Evolutionary conservation across 2,888 invertebrate species (phyloP), one percentile per base, ranked within the genome.

Genomic region (Nezara viridula): DNA sequence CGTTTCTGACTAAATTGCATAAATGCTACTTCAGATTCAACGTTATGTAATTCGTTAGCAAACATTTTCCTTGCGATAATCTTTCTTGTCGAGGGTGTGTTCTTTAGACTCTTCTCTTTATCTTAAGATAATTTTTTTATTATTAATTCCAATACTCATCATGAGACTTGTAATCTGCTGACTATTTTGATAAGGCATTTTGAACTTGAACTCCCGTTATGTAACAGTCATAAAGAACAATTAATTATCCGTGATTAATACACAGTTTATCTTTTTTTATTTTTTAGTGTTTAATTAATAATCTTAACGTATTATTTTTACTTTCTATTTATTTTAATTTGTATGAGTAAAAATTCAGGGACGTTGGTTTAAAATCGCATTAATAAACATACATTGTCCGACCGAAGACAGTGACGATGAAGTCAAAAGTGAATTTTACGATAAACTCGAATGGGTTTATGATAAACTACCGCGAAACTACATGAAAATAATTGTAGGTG

Each of bases 141-240:
- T 77, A 77, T 24, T 3, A 24, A 81, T 47, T 81, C 27, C 24
- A 37, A 19, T 81, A 77, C 24, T 24, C 3, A 40, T 44, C 77
- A 40, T 77, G 0, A 77, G 77, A 7, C 9, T 5, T 24, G 24
- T 47, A 81, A 81, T 81, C 81, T 81, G 14, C 44, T 44, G 47
- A 44, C 14, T 44, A 4, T n/a, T 44, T 44, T 24, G 81, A 81
- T 81, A 81, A 81, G 81, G 44, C 5, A 14, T 12, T 37, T 44
- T 81, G 81, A 81, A 81, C 81, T 81, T 81, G 81, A 81, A 81
- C 81, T 81, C 77, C 10, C 24, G 12, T 81, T 81, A 81, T 81
- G 12, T 81, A 81, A 81, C 44, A 2, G 19, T 21, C 7, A 32
- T 60, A 27, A 10, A 27, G 32, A 73, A 19, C 19, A 16, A 73